These are phyloP conservation scores for Barbus barbus DNA, from an alignment of 2,113 vertebrate genomes.

Conservation along the genomic window DNA sequence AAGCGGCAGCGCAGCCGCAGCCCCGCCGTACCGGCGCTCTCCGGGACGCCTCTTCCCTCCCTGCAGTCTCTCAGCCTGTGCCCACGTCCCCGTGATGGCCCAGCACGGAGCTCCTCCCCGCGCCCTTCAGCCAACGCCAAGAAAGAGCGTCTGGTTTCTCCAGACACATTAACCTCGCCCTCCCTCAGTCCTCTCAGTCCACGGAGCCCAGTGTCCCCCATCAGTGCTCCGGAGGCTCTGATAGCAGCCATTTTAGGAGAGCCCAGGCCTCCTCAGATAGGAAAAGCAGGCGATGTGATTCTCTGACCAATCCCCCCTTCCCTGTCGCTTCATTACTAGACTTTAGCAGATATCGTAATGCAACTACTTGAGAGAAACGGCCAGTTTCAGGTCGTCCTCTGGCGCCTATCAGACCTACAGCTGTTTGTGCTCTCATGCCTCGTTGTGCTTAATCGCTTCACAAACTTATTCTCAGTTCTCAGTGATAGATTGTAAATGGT, in stretches of 20 bases:
- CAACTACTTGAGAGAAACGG: neutral
- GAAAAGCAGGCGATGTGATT: constrained; percentile 54
- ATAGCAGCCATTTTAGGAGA: constrained; percentile 75
- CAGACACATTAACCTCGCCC: constrained; percentile 55
- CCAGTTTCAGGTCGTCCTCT: neutral
- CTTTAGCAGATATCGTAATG: constrained; percentile 11
- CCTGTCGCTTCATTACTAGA: neutral
- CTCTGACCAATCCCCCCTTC: constrained; percentile 41
- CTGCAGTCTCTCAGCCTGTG: constrained; percentile 89
- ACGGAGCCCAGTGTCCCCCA: constrained; percentile 63
- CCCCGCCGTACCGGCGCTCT: constrained; percentile 83
- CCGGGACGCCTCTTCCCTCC: constrained; percentile 77
- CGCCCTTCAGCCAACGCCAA: constrained; percentile 63
- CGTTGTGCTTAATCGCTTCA: neutral
- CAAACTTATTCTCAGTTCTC: neutral
- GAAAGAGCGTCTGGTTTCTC: constrained; percentile 74
- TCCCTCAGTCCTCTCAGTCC: constrained; percentile 69
- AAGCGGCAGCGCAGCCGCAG: constrained; percentile 78
- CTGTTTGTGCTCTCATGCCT: constrained; percentile 47
- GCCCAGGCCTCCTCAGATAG: constrained; percentile 65
- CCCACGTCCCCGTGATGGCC: constrained; percentile 80
- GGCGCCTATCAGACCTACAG: constrained; percentile 49
- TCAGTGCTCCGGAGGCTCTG: constrained; percentile 71
- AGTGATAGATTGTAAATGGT: constrained; percentile 1
- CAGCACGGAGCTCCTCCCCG: constrained; percentile 79